These are phyloP conservation scores for Polymixis flavicincta DNA, from an alignment of 2,888 invertebrate species.

Conservation along the genomic window DNA sequence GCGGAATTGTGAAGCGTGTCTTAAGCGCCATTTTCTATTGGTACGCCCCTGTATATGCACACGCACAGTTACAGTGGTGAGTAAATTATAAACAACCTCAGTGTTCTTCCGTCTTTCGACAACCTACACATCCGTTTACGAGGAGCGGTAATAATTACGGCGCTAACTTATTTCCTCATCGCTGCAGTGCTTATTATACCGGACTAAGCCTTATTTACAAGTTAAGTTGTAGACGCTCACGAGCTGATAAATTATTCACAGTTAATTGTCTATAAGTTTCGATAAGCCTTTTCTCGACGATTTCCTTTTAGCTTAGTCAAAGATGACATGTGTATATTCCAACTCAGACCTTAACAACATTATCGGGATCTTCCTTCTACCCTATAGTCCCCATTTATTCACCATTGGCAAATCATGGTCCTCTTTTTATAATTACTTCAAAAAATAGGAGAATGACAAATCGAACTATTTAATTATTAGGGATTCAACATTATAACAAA, in stretches of 20 bases:
- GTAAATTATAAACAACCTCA: background rate
- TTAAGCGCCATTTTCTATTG: no score
- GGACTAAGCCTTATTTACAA: background rate
- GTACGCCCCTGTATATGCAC: no score
- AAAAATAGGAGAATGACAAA: no score
- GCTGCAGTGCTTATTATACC: constrained; percentile 1
- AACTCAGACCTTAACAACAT: background rate
- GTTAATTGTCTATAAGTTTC: background rate
- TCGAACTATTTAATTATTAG: no score
- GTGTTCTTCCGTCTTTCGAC: constrained; percentile 11
- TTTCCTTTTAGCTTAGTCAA: background rate
- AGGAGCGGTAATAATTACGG: background rate
- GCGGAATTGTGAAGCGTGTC: no score
- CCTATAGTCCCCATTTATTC: no score
- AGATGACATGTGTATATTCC: background rate
- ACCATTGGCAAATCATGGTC: no score
- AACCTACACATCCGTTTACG: constrained; percentile 2
- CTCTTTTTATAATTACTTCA: no score
- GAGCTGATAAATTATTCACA: background rate
- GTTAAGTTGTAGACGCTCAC: background rate
- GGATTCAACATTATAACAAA: no score
- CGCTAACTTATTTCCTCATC: constrained; percentile 15
- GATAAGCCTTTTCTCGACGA: background rate
- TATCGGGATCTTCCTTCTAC: background rate
- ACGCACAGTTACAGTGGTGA: background rate